Conservation (phyloP, 2,113 vertebrate species). For the Podarcis raffonei region DNA sequence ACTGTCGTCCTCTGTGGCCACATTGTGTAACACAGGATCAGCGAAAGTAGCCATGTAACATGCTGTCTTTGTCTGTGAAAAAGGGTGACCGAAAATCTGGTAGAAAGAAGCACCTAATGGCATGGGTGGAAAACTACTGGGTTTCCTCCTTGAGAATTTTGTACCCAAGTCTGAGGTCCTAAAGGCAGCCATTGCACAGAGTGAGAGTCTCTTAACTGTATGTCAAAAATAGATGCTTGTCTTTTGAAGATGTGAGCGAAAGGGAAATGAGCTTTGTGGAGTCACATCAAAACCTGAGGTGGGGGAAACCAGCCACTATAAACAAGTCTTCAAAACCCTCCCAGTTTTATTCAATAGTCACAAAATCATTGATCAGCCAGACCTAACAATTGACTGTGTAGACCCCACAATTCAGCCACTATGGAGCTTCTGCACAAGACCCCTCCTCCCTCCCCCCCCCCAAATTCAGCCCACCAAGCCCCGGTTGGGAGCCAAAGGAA, state of each 20-base stretch:
- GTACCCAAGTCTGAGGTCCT: background rate
- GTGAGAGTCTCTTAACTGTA: background rate
- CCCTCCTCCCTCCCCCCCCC: slow-evolving; percentile 3
- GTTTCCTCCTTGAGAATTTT: background rate
- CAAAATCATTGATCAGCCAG: slow-evolving; percentile 32
- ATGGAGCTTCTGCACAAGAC: background rate
- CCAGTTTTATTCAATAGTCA: slow-evolving; percentile 49
- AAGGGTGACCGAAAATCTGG: background rate
- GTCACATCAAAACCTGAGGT: background rate
- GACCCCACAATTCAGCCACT: slow-evolving; percentile 1
- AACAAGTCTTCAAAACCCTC: slow-evolving; percentile 30
- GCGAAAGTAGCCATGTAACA: background rate
- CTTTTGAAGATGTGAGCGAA: background rate
- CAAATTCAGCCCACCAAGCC: background rate
- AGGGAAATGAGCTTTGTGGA: background rate
- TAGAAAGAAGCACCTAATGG: background rate
- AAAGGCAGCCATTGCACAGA: background rate
- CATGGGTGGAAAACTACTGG: background rate
- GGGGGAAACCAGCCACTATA: background rate
- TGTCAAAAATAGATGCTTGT: background rate
- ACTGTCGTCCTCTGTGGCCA: background rate
- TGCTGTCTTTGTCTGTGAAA: background rate
- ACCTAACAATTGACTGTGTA: slow-evolving; percentile 5
- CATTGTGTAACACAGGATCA: background rate
- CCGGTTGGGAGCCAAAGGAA: slow-evolving; percentile 41